Evolutionary conservation across 1,140 invertebrate species (phyloP), one percentile per base, ranked within the genome.

Genomic region (Drosophila rhopaloa): DNA sequence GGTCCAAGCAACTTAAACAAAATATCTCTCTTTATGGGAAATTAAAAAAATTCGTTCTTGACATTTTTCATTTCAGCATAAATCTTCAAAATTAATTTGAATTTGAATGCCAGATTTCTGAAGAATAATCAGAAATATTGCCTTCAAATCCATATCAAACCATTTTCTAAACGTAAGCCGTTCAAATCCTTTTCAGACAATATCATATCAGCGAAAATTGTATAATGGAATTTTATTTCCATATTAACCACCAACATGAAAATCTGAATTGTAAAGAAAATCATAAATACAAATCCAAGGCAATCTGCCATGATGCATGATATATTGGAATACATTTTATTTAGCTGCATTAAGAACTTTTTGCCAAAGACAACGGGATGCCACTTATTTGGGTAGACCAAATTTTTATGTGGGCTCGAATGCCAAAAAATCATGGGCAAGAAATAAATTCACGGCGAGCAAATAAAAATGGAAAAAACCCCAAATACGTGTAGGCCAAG

Each of bases 221-320:
- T 72, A 85, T 79, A 82, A 88, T 82, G 79, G 79, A 88, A 85
- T 82, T 82, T 63, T 79, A 82, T 76, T 72, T 76, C 38, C 70
- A 54, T 67, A 81, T 85, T 77, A 85, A 61, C 51, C 47, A 53
- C 65, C 76, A 50, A 46, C 62, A 50, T 41, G 65, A 44, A 38
- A 41, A 76, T 10, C 51, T 59, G 48, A 65, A 79, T 79, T 79
- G 62, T 68, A 43, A 61, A 60, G 58, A 27, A 67, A 76, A 76
- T 82, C 83, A 68, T 86, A 88, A 88, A 83, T 61, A 72, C 71
- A 79, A 86, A 86, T 78, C 71, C 79, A n/a, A 76, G 56, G 70
- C 82, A 86, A 88, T 88, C 79, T 79, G 76, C 76, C 60, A 58
- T 72, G 62, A 88, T 88, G 58, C 75, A 83, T 89, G 67, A 88